Base-by-base conservation (phyloP, 2,797 vertebrate species). In the Enteromius treurensis region DNA sequence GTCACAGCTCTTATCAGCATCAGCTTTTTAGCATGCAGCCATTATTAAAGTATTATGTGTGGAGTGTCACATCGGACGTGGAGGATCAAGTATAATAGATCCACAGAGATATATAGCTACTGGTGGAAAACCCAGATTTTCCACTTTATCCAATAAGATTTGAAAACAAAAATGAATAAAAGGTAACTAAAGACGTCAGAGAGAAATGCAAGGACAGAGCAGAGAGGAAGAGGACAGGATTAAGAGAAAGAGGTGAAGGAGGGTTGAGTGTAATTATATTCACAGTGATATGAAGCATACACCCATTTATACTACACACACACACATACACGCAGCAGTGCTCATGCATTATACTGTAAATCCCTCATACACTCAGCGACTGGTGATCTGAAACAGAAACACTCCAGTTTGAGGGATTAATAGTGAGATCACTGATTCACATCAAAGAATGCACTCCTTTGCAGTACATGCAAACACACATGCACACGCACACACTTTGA, bases 331-430 rank as follows among this genome's bases (percentile, higher is more conserved):
- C 45, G 68, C 79, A 86, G 77, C 62, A 81, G 79, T 32, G 74
- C 23, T 80, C 51, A 60, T 45, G 79, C 68, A 80, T 29, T 64
- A 29, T 26, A 26, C 26, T 26, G 26, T 37, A 75, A 83, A 83
- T 77, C 74, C 68, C 45, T 73, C 29, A 79, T 77, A 82, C 79
- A 67, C 67, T 64, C 85, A 70, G 79, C 84, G 55, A 73, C 51
- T 86, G 45, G 82, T 87, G 89, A 92, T 88, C 90, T 91, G 92
- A 86, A 93, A 91, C 91, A 94, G 91, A 93, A 91, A 90, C 71
- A 91, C 91, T 92, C 90, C 90, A 89, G 86, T 87, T 81, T 90
- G 90, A 90, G 90, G 90, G 92, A 93, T 93, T 92, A 92, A 90
- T 89, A 91, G 81, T 86, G 75, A 90, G 92, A 89, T 93, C 93